Evolutionary conservation across 2,797 vertebrate genomes (phyloP).

Genomic region (Podarcis lilfordi): DNA sequence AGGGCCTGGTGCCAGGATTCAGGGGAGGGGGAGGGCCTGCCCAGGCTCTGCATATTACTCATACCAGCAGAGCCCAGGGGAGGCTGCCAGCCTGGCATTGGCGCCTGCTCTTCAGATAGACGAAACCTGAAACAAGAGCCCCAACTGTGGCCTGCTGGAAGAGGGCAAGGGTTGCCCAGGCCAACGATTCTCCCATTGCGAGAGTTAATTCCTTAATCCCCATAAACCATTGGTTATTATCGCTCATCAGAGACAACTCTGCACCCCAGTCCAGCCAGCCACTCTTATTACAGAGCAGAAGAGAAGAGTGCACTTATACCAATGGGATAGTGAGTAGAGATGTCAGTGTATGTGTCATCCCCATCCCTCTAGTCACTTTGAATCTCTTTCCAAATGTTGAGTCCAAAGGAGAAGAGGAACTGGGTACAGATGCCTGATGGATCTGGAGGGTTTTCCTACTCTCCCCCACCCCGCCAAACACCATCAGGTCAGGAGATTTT

Average conservation of each 20-base stretch:
- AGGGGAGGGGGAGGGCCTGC: neutral
- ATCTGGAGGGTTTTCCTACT: neutral
- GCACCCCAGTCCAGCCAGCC: no score
- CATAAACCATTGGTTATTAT: neutral
- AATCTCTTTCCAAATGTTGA: neutral
- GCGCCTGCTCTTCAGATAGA: slow-evolving; percentile 21
- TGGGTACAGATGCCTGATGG: neutral
- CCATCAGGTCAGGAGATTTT: neutral
- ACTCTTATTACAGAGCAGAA: neutral
- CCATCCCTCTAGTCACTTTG: neutral
- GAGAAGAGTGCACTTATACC: neutral
- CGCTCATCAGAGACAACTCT: no score
- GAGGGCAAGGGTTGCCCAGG: neutral
- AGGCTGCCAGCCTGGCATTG: slow-evolving; percentile 28
- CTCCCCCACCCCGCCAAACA: neutral
- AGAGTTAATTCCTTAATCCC: neutral
- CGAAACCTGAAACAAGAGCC: slow-evolving; percentile 18
- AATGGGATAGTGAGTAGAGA: neutral
- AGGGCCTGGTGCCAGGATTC: slow-evolving; percentile 27
- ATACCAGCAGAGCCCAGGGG: slow-evolving; percentile 8
- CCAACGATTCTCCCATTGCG: neutral
- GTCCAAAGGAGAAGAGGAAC: neutral
- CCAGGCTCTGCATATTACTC: slow-evolving; percentile 16
- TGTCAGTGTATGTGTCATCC: neutral
- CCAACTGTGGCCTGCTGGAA: neutral